These are phyloP conservation scores for Hemichromis elongatus DNA, from an alignment of 2,113 vertebrate species.

Conservation along the genomic window DNA sequence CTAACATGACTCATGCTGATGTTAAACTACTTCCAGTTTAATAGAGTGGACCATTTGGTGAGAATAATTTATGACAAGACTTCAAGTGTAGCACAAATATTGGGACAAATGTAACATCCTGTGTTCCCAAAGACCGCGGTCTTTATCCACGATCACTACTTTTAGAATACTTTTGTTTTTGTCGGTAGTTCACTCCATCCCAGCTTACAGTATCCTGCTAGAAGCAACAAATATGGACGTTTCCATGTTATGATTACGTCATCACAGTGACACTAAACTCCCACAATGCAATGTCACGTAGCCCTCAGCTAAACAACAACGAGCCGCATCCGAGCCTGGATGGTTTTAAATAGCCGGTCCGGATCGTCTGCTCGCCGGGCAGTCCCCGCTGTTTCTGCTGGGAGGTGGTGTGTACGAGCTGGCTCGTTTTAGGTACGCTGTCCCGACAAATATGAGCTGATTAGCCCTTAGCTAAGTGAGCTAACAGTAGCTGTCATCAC, in stretches of 20 bases:
- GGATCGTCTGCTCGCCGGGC: neutral
- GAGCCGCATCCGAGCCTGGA: neutral
- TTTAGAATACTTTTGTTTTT: neutral
- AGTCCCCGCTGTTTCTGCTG: neutral
- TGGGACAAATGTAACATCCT: neutral
- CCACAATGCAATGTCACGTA: constrained; percentile 38
- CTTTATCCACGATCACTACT: neutral
- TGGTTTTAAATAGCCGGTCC: neutral
- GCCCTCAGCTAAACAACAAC: neutral
- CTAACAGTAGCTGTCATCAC: neutral
- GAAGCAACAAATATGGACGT: neutral
- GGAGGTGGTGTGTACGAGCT: neutral
- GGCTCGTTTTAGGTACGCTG: neutral
- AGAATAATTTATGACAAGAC: neutral
- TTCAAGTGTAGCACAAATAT: neutral
- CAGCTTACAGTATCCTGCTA: neutral
- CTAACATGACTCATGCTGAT: neutral
- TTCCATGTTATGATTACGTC: constrained; percentile 59
- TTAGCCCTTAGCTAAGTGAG: constrained; percentile 7
- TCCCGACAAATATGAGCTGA: neutral
- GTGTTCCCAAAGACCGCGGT: accelerated
- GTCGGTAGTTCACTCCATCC: neutral
- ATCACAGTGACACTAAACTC: neutral
- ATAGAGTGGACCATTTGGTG: neutral
- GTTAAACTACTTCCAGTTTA: neutral